Percentiles rank a stretch among this genome's conserved stretches.
These are phyloP conservation scores for Heterodera schachtii DNA, from an alignment of 1,140 invertebrate species.

Conservation along the genomic window DNA sequence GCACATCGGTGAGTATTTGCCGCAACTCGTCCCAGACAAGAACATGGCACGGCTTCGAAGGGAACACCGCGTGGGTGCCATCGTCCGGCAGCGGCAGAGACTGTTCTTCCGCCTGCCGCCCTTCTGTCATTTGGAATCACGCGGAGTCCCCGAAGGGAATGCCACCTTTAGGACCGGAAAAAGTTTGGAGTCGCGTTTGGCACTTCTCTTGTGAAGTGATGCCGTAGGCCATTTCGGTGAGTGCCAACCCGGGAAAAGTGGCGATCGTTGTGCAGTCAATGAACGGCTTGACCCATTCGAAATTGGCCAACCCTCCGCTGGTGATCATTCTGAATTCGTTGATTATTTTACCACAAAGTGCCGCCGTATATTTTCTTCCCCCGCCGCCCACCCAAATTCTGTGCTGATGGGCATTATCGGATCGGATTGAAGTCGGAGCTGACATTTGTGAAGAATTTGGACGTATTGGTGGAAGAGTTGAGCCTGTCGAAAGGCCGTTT, in stretches of 20 bases:
- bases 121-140: no score
- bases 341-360: no score
- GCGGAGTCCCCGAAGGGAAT: background rate
- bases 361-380: no score
- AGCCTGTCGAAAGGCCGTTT: background rate
- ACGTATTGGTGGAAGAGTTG: background rate
- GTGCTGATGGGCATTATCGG: background rate
- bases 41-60: background rate
- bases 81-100: background rate
- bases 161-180: background rate
- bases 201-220: background rate
- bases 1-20: background rate
- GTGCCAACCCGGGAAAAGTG: conserved; percentile 11
- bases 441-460: background rate
- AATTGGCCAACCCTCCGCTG: background rate
- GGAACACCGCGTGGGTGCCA: background rate
- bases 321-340: background rate
- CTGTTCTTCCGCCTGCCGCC: background rate
- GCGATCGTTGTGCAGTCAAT: background rate
- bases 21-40: conserved; percentile 12
- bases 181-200: background rate
- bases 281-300: conserved; percentile 2
- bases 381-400: background rate
- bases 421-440: background rate
- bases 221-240: background rate